Evolutionary conservation across 2,113 vertebrate genomes (phyloP).

Genomic region (Antechinus stuartii): DNA sequence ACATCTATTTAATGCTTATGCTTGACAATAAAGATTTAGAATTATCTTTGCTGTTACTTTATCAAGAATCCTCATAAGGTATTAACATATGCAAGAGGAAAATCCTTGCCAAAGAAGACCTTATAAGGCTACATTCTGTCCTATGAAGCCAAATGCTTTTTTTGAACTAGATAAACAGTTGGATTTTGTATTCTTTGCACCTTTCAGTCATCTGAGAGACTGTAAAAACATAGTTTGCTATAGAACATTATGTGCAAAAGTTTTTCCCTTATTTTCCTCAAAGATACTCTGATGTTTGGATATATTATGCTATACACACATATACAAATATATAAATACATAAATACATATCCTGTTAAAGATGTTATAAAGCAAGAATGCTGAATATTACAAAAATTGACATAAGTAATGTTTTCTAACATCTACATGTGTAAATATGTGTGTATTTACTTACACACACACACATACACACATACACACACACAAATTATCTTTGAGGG

Average conservation of each 20-base stretch:
- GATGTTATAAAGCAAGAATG: neutral
- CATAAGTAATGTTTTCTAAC: neutral
- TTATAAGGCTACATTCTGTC: neutral
- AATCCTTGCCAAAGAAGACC: neutral
- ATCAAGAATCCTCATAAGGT: neutral
- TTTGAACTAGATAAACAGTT: neutral
- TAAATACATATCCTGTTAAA: neutral
- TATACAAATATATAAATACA: neutral
- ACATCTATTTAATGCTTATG: neutral
- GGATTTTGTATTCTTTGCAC: neutral
- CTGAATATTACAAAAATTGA: neutral
- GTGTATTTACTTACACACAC: neutral
- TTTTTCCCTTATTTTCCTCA: neutral
- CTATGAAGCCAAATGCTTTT: neutral
- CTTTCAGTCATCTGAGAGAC: neutral
- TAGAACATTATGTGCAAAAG: neutral
- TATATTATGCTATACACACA: neutral
- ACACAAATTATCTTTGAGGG: neutral
- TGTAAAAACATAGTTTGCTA: neutral
- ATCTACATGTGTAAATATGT: neutral
- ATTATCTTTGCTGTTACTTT: neutral
- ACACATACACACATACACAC: neutral
- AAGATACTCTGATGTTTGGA: neutral
- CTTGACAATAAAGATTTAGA: neutral
- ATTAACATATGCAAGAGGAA: neutral